Evolutionary conservation across 2,113 vertebrate species (phyloP), one percentile per base, ranked within the genome.

Genomic region (Neofelis nebulosa): DNA sequence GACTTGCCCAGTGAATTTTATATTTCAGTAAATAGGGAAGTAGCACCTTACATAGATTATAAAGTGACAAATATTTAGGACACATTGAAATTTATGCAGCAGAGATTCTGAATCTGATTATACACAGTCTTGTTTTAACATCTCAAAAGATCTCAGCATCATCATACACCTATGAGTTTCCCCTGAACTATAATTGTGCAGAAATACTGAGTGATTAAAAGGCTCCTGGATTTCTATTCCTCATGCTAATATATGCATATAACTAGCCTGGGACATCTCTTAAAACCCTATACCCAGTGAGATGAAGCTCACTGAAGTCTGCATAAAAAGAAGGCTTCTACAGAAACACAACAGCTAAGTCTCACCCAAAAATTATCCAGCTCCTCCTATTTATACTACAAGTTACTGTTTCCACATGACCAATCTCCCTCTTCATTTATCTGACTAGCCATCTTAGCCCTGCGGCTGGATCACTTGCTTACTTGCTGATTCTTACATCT

Each of bases 401-500:
- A 63, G 81, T 57, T 52, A 93, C 10, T 73, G 7, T 73, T 93
- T 91, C 14, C 45, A 86, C 57, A 9, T 52, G 36, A 5, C 7
- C 33, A 95, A 31, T 55, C 81, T 82, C 84, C 31, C 11, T 86
- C 38, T 93, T 89, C 69, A 94, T 94, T 92, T 96, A 80, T 76
- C 38, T 90, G 55, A 16, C 36, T 71, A 80, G 38, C 19, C 18
- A 81, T 14, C 11, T 61, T 63, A 93, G 6, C 8, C 48, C 57
- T 81, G 18, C 61, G 18, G 19, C 4, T 93, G 12, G 63, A 76
- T 76, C 71, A 74, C 31, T 91, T 8, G 18, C 29, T 80, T 83
- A 13, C 8, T 95, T 88, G 18, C 36, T 83, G 38, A 63, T 79
- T 80, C 66, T 71, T 81, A 82, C 25, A 89, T 33, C 45, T 63